Evolutionary conservation across 2,797 vertebrate genomes (phyloP), one percentile per base, ranked within the genome.

Genomic region (Sebastes glaucus): DNA sequence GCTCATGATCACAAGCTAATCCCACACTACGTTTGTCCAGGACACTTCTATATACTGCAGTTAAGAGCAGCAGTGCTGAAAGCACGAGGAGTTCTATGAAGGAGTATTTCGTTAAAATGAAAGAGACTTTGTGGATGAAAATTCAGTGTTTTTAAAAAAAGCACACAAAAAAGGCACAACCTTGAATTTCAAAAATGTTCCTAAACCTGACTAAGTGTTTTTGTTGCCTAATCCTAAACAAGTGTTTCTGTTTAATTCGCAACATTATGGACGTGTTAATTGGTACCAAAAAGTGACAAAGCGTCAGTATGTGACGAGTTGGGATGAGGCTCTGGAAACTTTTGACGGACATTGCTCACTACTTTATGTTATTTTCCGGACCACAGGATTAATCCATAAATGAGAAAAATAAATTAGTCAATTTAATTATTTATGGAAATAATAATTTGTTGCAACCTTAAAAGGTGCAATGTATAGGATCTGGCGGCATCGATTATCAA

Each of bases 1-100:
- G 22, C 71, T 71, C 33, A 1, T 27, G 72, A 86, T 83, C 83
- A 79, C 46, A 77, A 28, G 56, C 53, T 80, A 80, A 84, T 84
- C 77, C 80, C 38, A 10, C 74, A 33, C 70, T 14, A 23, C 57
- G 72, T 84, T 78, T 28, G 33, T 63, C 46, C 18, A 7, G 60
- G 61, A 62, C 42, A 49, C 72, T 56, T 85, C 74, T 13, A 67
- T 22, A 28, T 23, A 7, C 53, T 5, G 30, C 11, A 33, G 25
- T 4, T 4, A 9, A 35, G 46, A 74, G 52, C 18, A 56, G 55
- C 3, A 14, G 27, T 11, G 33, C 8, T 64, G 18, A 0, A 49
- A 27, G 65, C 38, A 59, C 0, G 7, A 59, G 46, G 22, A 55
- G 30, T 27, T 6, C 10, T 30, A 0, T 46, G 20, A 72, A 13